Percentiles rank a stretch among this genome's conserved stretches.
Conservation (phyloP, 2,797 vertebrate species). For the Propithecus perrieri region DNA sequence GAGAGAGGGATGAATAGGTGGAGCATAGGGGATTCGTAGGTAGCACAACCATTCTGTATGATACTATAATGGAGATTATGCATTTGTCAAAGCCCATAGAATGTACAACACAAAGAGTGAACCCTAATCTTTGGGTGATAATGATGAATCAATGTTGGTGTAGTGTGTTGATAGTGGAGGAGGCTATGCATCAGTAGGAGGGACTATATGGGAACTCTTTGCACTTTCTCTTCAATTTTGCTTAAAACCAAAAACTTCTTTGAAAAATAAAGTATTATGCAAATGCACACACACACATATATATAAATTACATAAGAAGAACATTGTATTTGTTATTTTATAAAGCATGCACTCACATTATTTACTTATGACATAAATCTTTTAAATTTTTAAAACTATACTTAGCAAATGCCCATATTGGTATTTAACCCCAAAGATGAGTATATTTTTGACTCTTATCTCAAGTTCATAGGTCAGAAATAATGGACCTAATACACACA, state of each 20-base stretch:
- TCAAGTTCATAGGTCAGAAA: not conserved
- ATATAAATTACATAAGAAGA: not conserved
- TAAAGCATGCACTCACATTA: not conserved
- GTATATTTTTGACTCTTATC: not conserved
- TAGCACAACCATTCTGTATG: not conserved
- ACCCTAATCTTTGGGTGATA: not conserved
- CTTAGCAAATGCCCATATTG: not conserved
- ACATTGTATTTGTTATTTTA: not conserved
- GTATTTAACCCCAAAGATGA: not conserved
- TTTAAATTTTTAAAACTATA: not conserved
- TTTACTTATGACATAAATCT: not conserved
- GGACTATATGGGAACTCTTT: not conserved
- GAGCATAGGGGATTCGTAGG: not conserved
- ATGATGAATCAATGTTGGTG: not conserved
- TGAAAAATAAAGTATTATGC: not conserved
- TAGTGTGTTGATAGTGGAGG: not conserved
- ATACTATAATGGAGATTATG: not conserved
- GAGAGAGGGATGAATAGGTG: no score
- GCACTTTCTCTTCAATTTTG: not conserved
- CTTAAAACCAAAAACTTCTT: not conserved
- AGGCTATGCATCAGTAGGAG: not conserved
- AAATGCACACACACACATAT: not conserved
- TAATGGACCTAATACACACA: not conserved
- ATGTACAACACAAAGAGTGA: not conserved
- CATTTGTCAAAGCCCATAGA: not conserved